phyloP scores from a whole-genome alignment of 2,888 invertebrate species.

The Tridacna gigas region DNA sequence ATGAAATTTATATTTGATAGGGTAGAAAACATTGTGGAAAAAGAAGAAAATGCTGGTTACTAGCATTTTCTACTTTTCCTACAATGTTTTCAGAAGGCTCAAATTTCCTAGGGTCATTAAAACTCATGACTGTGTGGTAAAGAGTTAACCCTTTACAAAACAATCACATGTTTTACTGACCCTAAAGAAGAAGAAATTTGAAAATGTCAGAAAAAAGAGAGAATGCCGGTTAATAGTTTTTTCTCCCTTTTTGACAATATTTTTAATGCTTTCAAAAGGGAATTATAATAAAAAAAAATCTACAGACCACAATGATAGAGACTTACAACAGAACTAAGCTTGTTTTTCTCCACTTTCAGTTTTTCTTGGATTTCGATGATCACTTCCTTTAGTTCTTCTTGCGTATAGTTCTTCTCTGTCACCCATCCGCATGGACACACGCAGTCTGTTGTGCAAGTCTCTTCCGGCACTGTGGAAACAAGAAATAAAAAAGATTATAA shows the following conservation, averaged over 20 bases:
- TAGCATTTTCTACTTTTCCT: neutral
- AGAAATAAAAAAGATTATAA: neutral
- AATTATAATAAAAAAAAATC: neutral
- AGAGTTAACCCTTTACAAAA: no score
- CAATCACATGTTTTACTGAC: no score
- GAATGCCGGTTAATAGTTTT: no score
- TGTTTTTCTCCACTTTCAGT: conserved; percentile 42
- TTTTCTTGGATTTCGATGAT: conserved; percentile 51
- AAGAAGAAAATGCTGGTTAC: neutral
- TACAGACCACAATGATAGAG: neutral
- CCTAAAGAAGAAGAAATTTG: no score
- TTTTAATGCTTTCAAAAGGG: neutral
- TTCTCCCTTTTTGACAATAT: neutral
- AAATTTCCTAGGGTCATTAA: no score
- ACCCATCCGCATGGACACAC: conserved; percentile 62
- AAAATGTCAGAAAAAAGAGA: no score
- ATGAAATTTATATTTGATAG: no score
- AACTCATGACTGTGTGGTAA: no score
- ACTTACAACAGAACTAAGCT: conserved; percentile 55
- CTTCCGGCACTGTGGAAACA: conserved; percentile 20
- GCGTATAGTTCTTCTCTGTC: conserved; percentile 37
- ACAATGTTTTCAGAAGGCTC: neutral
- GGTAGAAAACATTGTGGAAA: neutral
- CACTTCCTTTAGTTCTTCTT: conserved; percentile 32
- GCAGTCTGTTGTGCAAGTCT: conserved; percentile 54